Percentiles rank a stretch among this genome's conserved stretches.
phyloP scores from a whole-genome alignment of 1,140 invertebrate species.

The Megalonaias nervosa region DNA sequence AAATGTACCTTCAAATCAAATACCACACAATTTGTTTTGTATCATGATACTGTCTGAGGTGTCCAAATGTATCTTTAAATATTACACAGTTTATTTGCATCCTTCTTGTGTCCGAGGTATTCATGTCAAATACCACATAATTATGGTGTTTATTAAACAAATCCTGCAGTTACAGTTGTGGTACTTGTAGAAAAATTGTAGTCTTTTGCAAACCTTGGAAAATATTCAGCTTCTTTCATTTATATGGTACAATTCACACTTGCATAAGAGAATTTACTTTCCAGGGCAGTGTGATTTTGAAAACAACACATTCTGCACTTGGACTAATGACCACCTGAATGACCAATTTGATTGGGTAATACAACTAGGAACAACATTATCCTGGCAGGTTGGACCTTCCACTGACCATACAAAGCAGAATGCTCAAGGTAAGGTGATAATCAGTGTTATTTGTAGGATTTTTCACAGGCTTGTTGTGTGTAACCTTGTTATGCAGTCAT shows the following conservation, averaged over 20 bases:
- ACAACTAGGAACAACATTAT: slow-evolving; percentile 42
- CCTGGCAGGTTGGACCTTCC: slow-evolving; percentile 52
- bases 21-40: too few species aligned
- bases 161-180: background rate
- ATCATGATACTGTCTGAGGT: too few species aligned
- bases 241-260: too few species aligned
- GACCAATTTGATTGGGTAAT: slow-evolving; percentile 65
- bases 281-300: slow-evolving; percentile 60
- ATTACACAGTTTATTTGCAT: too few species aligned
- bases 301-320: slow-evolving; percentile 53
- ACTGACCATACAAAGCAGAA: slow-evolving; percentile 53
- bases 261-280: slow-evolving; percentile 2
- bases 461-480: background rate
- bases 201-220: too few species aligned
- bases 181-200: too few species aligned
- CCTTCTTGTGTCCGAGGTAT: too few species aligned
- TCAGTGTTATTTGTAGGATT: background rate
- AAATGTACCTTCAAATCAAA: too few species aligned
- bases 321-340: slow-evolving; percentile 50
- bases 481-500: background rate
- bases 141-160: too few species aligned
- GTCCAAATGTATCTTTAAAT: too few species aligned
- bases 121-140: too few species aligned
- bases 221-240: too few species aligned
- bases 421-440: slow-evolving; percentile 9